These are phyloP conservation scores for Zaprionus nigranus DNA, from an alignment of 1,140 invertebrate genomes.

Conservation along the genomic window DNA sequence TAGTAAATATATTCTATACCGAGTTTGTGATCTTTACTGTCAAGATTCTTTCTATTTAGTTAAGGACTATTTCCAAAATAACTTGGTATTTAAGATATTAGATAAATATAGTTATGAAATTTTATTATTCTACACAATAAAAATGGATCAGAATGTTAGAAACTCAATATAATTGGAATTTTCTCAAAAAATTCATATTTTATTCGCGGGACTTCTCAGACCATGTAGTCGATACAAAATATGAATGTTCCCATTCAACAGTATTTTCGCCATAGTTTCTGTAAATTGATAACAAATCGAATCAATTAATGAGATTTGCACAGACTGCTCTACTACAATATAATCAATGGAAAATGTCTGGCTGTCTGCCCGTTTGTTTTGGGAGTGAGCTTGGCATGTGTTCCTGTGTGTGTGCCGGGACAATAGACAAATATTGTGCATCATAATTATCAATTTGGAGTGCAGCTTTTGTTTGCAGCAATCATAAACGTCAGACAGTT, in stretches of 20 bases:
- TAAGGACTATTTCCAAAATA: too few species aligned
- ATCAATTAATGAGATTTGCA: slow-evolving; percentile 22
- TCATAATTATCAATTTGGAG: slow-evolving; percentile 77
- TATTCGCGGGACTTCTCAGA: too few species aligned
- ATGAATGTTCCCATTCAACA: not conserved
- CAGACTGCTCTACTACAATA: not conserved
- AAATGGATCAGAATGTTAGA: too few species aligned
- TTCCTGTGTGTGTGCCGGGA: slow-evolving; percentile 12
- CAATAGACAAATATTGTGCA: slow-evolving; percentile 63
- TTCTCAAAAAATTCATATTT: too few species aligned
- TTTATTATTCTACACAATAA: too few species aligned
- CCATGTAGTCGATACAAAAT: too few species aligned
- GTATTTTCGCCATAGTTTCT: not conserved
- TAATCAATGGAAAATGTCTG: slow-evolving; percentile 19
- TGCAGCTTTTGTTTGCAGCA: slow-evolving; percentile 77
- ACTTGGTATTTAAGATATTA: too few species aligned
- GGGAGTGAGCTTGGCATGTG: not conserved
- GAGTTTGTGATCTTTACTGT: too few species aligned
- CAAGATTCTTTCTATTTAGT: too few species aligned
- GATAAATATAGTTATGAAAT: too few species aligned
- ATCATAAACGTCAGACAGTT: slow-evolving; percentile 65
- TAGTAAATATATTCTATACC: too few species aligned
- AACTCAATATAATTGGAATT: too few species aligned
- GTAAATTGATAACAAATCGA: slow-evolving; percentile 1
- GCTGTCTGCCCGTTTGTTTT: not conserved